Base-by-base conservation (phyloP, 2,113 vertebrate species). In the Chunga burmeisteri region DNA sequence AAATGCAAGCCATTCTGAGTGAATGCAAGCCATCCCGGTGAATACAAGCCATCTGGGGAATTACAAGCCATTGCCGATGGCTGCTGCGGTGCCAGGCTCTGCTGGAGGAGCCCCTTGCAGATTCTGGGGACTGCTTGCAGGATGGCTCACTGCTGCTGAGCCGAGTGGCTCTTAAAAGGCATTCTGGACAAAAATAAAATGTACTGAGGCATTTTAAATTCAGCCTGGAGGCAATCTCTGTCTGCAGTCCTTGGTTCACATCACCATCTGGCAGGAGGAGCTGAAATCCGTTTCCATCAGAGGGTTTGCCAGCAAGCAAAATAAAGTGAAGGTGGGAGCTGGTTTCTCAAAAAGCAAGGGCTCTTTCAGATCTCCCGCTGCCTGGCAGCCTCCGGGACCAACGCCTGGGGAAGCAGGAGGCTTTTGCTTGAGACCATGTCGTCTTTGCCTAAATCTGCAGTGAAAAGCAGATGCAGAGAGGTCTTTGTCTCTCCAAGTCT, bases 221-320 rank as follows among this genome's bases (percentile, higher is more conserved):
- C 93, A 94, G 90, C 90, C 95, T 82, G 90, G 92, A 94, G 94
- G 96, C 81, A 7, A 87, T 59, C 58, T 74, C 87, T 77, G 92
- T 70, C 96, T 97, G 81, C 92, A 96, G 94, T 87, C 96, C 44
- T 63, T 56, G 93, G 94, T 80, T 96, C 90, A 53, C 90, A 90
- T 80, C 96, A 86, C 96, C 93, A 96, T 92, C 94, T 96, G 96
- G 90, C 96, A 97, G 95, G 32, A 96, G 90, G 71, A 94, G 92
- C 93, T 96, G 85, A 88, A 95, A 96, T 70, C 93, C 92, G 55
- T 88, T 92, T 96, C 96, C 92, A 95, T 80, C 92, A 74, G 88
- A 95, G 56, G 32, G n/a, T 36, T 82, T 94, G 96, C 94, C 94
- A 96, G 93, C 25, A 56, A 95, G 58, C 11, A 17, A 66, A 80